A percentile compares a stretch with the other conserved stretches of the same genome.
Evolutionary conservation across 2,113 vertebrate species (phyloP).

Genomic region (Colistium nudipinnis): DNA sequence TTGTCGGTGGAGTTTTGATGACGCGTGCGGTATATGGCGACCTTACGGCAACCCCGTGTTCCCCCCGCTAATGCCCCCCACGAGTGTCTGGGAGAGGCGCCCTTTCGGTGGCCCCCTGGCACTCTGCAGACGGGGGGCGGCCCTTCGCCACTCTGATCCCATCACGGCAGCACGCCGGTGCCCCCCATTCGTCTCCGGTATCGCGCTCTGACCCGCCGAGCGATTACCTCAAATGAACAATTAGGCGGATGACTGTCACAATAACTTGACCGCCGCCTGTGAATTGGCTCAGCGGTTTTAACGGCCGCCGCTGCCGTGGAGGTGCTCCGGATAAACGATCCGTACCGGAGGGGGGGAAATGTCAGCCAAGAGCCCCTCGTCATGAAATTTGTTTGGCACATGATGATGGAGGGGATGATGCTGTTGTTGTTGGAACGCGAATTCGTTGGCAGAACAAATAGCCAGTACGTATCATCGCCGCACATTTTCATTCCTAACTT

Average conservation of each 20-base stretch:
- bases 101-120: conserved; percentile 35
- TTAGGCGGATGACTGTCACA: conserved; percentile 78
- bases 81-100: conserved; percentile 39
- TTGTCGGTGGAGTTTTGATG: background rate
- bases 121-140: conserved; percentile 46
- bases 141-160: conserved; percentile 64
- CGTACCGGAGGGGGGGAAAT: conserved; percentile 69
- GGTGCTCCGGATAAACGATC: conserved; percentile 75
- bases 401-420: conserved; percentile 56
- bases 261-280: conserved; percentile 66
- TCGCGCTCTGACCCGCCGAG: conserved; percentile 76
- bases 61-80: conserved; percentile 29
- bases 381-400: conserved; percentile 69
- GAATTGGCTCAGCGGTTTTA: conserved; percentile 63
- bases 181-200: conserved; percentile 75
- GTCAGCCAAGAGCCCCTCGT: conserved; percentile 57
- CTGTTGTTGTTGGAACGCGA: conserved; percentile 36
- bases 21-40: too few relatives aligned
- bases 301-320: conserved; percentile 62
- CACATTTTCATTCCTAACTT: too few relatives aligned
- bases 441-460: conserved; percentile 9
- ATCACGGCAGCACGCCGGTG: conserved; percentile 69
- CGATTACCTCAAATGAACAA: conserved; percentile 83
- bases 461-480: too few relatives aligned
- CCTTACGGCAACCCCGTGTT: too few relatives aligned